A percentile compares a stretch with the other conserved stretches of the same genome.
These are phyloP conservation scores for Gerris buenoi DNA, from an alignment of 1,140 invertebrate species.

Conservation along the genomic window DNA sequence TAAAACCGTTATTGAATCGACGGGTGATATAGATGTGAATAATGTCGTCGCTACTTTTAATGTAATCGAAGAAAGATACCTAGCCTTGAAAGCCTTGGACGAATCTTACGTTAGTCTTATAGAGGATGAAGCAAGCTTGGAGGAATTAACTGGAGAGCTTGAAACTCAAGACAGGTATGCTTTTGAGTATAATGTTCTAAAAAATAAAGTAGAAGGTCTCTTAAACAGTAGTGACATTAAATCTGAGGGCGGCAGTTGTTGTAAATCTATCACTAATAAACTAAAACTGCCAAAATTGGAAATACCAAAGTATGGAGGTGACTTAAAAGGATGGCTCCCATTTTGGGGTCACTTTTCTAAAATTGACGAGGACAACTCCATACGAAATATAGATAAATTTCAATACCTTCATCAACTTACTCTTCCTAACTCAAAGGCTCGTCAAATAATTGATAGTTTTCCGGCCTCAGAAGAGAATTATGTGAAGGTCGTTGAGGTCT, in stretches of 20 bases:
- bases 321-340: conserved; percentile 23
- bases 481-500: conserved; percentile 20
- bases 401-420: not conserved
- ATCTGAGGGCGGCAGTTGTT: not conserved
- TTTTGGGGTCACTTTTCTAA: conserved; percentile 26
- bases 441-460: conserved; percentile 21
- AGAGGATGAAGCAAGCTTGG: not conserved
- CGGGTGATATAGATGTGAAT: not conserved
- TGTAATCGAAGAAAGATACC: not conserved
- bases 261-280: not conserved
- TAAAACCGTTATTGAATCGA: not conserved
- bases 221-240: not conserved
- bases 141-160: not conserved
- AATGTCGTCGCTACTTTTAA: not conserved
- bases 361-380: conserved; percentile 21
- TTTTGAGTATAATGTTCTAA: not conserved
- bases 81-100: not conserved
- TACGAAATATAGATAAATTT: conserved; percentile 23
- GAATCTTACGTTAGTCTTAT: not conserved
- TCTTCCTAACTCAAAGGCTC: conserved; percentile 13
- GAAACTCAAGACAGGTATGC: not conserved
- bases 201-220: not conserved
- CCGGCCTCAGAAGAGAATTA: conserved; percentile 24
- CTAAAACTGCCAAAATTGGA: conserved; percentile 11
- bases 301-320: conserved; percentile 23